Conservation (phyloP, 2,113 vertebrate genomes). For the Penelope pileata region DNA sequence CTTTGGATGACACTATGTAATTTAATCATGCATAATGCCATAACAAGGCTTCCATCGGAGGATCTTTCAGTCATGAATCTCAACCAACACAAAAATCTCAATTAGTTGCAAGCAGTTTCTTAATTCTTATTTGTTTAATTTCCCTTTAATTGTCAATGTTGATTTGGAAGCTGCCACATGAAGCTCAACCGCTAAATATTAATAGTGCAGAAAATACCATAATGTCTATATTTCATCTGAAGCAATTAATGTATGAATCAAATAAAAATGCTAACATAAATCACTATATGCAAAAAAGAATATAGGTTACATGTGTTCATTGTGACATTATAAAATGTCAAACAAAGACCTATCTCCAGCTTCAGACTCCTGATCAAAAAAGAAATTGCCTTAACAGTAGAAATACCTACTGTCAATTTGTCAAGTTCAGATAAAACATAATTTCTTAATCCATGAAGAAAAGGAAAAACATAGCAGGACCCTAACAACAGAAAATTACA, state of each 20-base stretch:
- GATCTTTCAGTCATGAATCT: background rate
- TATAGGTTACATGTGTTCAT: background rate
- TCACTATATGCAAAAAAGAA: background rate
- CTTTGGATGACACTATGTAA: background rate
- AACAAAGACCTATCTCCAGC: background rate
- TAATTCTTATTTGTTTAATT: background rate
- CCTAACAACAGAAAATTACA: conserved; percentile 21
- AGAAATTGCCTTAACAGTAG: background rate
- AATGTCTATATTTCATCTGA: background rate
- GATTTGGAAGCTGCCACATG: background rate
- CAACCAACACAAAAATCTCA: background rate
- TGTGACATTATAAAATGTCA: background rate
- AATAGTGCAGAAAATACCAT: background rate
- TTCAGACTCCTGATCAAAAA: background rate
- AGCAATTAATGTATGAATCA: background rate
- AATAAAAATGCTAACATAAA: background rate
- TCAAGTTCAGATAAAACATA: conserved; percentile 23
- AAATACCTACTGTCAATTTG: conserved; percentile 8
- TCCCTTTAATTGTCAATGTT: background rate
- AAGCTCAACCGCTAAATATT: background rate
- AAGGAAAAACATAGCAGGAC: background rate
- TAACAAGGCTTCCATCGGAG: background rate
- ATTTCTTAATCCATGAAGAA: conserved; percentile 46
- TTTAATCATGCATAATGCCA: background rate
- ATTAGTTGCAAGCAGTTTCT: background rate